Evolutionary conservation across 2,888 invertebrate species (phyloP).

Genomic region (Drosophila silvestris): DNA sequence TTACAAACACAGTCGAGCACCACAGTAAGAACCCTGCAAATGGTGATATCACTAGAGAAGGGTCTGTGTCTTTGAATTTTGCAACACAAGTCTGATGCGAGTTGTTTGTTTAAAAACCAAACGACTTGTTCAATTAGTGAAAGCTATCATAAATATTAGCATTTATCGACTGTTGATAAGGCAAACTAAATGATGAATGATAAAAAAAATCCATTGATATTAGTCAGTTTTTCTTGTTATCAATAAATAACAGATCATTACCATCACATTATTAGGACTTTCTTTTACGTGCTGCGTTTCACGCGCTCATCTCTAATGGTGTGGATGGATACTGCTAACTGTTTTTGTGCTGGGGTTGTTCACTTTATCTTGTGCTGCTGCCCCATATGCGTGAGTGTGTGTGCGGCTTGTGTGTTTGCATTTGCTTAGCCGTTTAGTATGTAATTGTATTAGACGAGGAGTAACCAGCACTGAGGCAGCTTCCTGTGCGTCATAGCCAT

Average conservation of each 20-base stretch:
- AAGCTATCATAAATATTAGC: not conserved
- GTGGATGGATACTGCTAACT: constrained; percentile 8
- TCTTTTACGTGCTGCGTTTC: not conserved
- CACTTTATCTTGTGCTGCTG: constrained; percentile 41
- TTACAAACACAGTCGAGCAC: constrained; percentile 35
- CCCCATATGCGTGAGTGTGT: not conserved
- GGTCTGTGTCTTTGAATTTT: not conserved
- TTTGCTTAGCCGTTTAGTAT: constrained; percentile 47
- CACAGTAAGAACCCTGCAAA: constrained; percentile 2
- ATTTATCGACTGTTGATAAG: not conserved
- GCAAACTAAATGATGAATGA: not conserved
- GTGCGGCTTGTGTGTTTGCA: constrained; percentile 5
- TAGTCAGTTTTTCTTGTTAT: not conserved
- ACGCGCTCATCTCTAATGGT: constrained; percentile 41
- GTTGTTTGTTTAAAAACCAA: not conserved
- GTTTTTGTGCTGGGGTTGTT: constrained; percentile 9
- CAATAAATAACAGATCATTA: not conserved
- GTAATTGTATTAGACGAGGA: constrained; percentile 74
- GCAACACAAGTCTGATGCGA: not conserved
- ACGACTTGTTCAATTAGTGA: not conserved
- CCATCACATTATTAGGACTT: not conserved
- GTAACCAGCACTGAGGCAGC: constrained; percentile 64
- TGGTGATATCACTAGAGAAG: constrained; percentile 24
- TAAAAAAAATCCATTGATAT: not conserved
- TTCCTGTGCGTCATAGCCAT: constrained; percentile 58